Conservation (phyloP, 2,888 invertebrate genomes). For the Pomacea canaliculata region DNA sequence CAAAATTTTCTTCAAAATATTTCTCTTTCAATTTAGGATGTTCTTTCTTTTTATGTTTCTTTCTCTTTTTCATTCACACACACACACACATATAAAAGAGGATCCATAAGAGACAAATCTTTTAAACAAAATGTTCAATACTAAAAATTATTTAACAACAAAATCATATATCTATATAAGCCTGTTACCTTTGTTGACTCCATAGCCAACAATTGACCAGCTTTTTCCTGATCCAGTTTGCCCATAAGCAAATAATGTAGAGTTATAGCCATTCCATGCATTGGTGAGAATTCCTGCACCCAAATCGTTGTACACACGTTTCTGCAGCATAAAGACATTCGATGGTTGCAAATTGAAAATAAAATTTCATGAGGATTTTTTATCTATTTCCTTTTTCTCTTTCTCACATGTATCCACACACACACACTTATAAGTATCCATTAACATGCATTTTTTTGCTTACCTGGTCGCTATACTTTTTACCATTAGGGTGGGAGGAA, state of each 20-base stretch:
- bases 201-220: slow-evolving; percentile 75
- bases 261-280: slow-evolving; percentile 75
- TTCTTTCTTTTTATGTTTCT: too few relatives aligned
- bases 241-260: slow-evolving; percentile 75
- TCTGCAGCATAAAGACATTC: slow-evolving; percentile 32
- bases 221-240: slow-evolving; percentile 75
- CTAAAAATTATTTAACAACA: neutral
- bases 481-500: slow-evolving; percentile 68
- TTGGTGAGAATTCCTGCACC: slow-evolving; percentile 73
- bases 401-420: too few relatives aligned
- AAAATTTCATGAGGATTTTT: neutral
- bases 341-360: neutral
- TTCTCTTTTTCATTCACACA: neutral
- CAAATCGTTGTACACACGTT: slow-evolving; percentile 73
- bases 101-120: neutral
- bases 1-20: too few relatives aligned
- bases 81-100: slow-evolving; percentile 1
- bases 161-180: neutral
- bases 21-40: too few relatives aligned
- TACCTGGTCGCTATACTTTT: slow-evolving; percentile 74
- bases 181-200: slow-evolving; percentile 72
- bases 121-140: neutral
- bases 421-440: too few relatives aligned
- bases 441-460: neutral
- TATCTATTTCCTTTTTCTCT: too few relatives aligned